Conservation (phyloP, 2,888 invertebrate genomes). For the Lordiphosa fenestrarum region DNA sequence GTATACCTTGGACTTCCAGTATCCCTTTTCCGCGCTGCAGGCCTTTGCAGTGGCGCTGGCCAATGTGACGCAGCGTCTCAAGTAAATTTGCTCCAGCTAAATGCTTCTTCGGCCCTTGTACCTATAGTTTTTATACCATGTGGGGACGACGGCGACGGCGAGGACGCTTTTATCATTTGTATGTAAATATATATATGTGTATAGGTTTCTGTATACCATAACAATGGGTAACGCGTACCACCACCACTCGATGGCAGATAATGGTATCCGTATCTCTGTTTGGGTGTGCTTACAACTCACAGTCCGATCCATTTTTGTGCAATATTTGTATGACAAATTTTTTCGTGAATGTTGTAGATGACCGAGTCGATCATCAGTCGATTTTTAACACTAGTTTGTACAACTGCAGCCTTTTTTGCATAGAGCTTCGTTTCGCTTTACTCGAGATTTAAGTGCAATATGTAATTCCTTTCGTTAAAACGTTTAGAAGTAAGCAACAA, state of each 20-base stretch:
- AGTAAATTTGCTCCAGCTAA: conserved; percentile 60
- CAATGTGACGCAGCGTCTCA: conserved; percentile 80
- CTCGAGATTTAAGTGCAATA: conserved; percentile 65
- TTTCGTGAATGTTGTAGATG: conserved; percentile 28
- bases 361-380: conserved; percentile 43
- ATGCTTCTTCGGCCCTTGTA: conserved; percentile 39
- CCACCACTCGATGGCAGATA: conserved; percentile 66
- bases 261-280: conserved; percentile 32
- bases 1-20: conserved; percentile 99
- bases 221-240: conserved; percentile 63
- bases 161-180: conserved; percentile 54
- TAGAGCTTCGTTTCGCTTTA: conserved; percentile 62
- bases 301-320: conserved; percentile 77
- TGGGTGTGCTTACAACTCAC: conserved; percentile 50
- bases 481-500: conserved; percentile 38
- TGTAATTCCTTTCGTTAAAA: conserved; percentile 61
- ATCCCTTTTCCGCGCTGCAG: conserved; percentile 98
- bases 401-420: conserved; percentile 69
- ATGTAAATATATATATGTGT: conserved; percentile 60
- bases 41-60: conserved; percentile 97
- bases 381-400: conserved; percentile 70
- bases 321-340: conserved; percentile 76
- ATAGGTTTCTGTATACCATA: conserved; percentile 67
- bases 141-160: conserved; percentile 1
- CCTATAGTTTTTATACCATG: conserved; percentile 60